Percentiles rank a stretch among this genome's conserved stretches.
phyloP scores from a whole-genome alignment of 2,797 vertebrate species.

The Melanotaenia parkinsoni region DNA sequence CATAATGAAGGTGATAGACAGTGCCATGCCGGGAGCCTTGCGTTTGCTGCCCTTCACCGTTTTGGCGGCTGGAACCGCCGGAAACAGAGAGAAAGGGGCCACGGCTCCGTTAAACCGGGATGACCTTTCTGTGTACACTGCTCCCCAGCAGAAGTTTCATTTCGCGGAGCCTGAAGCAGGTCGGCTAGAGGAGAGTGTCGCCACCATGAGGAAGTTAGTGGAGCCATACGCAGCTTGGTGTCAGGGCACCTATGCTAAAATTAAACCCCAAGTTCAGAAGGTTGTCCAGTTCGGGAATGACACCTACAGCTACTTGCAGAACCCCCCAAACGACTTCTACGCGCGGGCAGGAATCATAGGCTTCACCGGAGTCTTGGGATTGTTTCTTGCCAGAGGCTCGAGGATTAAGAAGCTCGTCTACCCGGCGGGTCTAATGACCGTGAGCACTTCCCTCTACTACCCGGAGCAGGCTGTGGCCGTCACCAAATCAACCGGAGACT shows the following conservation, averaged over 20 bases:
- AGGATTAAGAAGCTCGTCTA: constrained; percentile 91
- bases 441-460: constrained; percentile 90
- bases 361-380: constrained; percentile 89
- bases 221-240: constrained; percentile 74
- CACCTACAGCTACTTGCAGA: constrained; percentile 83
- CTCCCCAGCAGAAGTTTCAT: constrained; percentile 38
- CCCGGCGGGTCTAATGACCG: constrained; percentile 85
- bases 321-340: constrained; percentile 92
- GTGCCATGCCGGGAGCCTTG: constrained; percentile 48
- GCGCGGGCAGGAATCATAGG: constrained; percentile 92
- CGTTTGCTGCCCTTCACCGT: constrained; percentile 42
- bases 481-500: constrained; percentile 82
- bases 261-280: constrained; percentile 86
- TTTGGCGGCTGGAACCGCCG: constrained; percentile 48
- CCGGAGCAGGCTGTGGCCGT: constrained; percentile 86
- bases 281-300: constrained; percentile 83
- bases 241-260: constrained; percentile 78
- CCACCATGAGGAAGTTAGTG: constrained; percentile 61
- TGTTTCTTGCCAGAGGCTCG: constrained; percentile 91
- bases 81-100: constrained; percentile 15
- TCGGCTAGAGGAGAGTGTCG: constrained; percentile 74
- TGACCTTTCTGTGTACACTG: constrained; percentile 78
- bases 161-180: constrained; percentile 63
- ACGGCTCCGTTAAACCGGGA: constrained; percentile 39
- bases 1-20: constrained; percentile 77